These are phyloP conservation scores for Edolisoma coerulescens DNA, from an alignment of 2,113 vertebrate genomes.

Conservation along the genomic window DNA sequence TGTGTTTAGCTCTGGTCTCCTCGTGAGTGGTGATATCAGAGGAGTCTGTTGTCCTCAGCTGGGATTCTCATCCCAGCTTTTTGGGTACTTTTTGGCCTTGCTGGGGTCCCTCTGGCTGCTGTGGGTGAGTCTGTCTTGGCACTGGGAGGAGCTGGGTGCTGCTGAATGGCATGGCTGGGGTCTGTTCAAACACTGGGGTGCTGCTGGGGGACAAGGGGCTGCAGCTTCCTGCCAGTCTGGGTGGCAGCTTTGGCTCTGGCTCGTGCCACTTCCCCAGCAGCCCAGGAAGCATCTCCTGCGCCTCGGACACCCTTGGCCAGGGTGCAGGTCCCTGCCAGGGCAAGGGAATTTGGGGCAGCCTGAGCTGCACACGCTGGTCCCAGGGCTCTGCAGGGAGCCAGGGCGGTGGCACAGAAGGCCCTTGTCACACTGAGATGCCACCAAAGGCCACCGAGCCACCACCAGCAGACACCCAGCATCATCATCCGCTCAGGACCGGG, in stretches of 20 bases:
- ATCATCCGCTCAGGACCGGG: not conserved
- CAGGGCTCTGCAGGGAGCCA: not conserved
- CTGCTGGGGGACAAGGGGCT: not conserved
- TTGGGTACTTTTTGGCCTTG: fast-evolving
- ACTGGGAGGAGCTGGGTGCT: not conserved
- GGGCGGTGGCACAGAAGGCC: not conserved
- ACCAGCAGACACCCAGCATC: fast-evolving
- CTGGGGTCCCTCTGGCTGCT: not conserved
- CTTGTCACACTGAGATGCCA: fast-evolving
- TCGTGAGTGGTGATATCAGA: not conserved
- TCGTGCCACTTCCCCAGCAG: not conserved
- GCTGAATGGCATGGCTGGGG: not conserved
- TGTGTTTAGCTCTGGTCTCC: not conserved
- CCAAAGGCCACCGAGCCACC: not conserved
- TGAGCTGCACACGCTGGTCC: fast-evolving
- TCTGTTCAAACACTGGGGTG: not conserved
- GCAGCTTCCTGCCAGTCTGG: not conserved
- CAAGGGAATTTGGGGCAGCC: not conserved
- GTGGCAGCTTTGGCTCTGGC: not conserved
- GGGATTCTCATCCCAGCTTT: not conserved
- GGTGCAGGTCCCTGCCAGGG: not conserved
- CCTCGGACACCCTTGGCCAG: too few species aligned
- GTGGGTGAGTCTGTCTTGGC: not conserved
- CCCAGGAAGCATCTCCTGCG: not conserved
- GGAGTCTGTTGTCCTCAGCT: fast-evolving